Evolutionary conservation across 2,888 invertebrate species (phyloP), one percentile per base, ranked within the genome.

Genomic region (Coecobrya sp.): DNA sequence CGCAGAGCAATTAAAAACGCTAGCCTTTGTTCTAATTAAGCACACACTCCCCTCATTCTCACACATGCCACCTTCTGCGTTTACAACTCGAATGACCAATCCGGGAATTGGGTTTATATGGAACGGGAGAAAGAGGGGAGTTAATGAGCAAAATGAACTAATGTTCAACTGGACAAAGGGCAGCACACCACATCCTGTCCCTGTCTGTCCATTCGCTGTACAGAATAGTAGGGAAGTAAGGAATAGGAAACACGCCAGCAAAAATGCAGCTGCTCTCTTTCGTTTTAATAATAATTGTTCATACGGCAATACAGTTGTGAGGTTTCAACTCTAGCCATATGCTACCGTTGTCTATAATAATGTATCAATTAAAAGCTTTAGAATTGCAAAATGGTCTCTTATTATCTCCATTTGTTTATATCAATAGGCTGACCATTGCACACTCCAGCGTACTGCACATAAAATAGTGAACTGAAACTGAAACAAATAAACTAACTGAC

Each of bases 1-100:
- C 94, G 94, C 94, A 94, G 93, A 94, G 93, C 94, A 94, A 94
- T 94, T 94, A 94, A 94, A n/a, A 94, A 94, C 89, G 22, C 59
- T 89, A 84, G 86, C 55, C 91, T 91, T 89, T 92, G 92, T 91
- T 91, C 89, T 94, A 94, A 94, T 94, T 94, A 94, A 91, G n/a
- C 88, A 45, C 76, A 25, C 49, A 70, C 89, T 86, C 86, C 92
- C 79, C 85, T 89, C 73, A n/a, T 36, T 27, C n/a, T 45, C 8
- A 27, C 73, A 73, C 76, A 59, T 84, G 87, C 84, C 59, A 79
- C 52, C 62, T 91, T 91, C 62, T 25, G 36, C 91, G 70, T 62
- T 81, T 76, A 70, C 55, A 82, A 25, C 76, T 19, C 36, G 62
- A 36, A 45, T 76, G 87, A 73, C 92, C 92, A 87, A 87, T 88